These are phyloP conservation scores for Drosophila quadrilineata DNA, from an alignment of 1,140 invertebrate genomes.

Conservation along the genomic window DNA sequence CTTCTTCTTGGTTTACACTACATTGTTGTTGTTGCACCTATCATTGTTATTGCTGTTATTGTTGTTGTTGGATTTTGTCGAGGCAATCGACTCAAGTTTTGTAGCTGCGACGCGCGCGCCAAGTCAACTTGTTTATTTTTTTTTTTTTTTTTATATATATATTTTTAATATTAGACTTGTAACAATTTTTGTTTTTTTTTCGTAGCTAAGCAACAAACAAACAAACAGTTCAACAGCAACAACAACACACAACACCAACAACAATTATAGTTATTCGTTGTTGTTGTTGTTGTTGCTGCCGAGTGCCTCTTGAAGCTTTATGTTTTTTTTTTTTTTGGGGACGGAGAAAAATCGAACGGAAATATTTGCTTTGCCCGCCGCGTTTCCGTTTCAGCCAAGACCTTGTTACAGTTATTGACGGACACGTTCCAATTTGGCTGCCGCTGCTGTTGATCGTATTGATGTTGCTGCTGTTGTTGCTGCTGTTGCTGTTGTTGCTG, in stretches of 20 bases:
- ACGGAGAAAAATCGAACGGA: slow-evolving; percentile 13
- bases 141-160: slow-evolving; percentile 7
- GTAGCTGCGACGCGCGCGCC: slow-evolving; percentile 63
- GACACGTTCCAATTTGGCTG: slow-evolving; percentile 68
- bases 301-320: neutral
- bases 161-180: slow-evolving; percentile 21
- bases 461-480: neutral
- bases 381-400: slow-evolving; percentile 57
- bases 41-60: slow-evolving; percentile 23
- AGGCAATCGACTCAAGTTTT: slow-evolving; percentile 46
- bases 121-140: slow-evolving; percentile 48
- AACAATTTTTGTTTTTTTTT: slow-evolving; percentile 45
- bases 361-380: slow-evolving; percentile 23
- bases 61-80: slow-evolving; percentile 29
- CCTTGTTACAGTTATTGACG: slow-evolving; percentile 76
- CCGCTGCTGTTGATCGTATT: neutral
- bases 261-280: slow-evolving; percentile 20
- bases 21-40: slow-evolving; percentile 32
- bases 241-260: slow-evolving; percentile 4
- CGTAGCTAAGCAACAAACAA: too few species aligned
- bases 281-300: slow-evolving; percentile 7
- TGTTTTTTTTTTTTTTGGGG: too few species aligned
- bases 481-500: slow-evolving; percentile 8
- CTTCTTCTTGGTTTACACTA: too few species aligned
- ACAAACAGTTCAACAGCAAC: slow-evolving; percentile 26